Base-by-base conservation (phyloP, 2,797 vertebrate genomes). In the Pseudomugil gertrudae region DNA sequence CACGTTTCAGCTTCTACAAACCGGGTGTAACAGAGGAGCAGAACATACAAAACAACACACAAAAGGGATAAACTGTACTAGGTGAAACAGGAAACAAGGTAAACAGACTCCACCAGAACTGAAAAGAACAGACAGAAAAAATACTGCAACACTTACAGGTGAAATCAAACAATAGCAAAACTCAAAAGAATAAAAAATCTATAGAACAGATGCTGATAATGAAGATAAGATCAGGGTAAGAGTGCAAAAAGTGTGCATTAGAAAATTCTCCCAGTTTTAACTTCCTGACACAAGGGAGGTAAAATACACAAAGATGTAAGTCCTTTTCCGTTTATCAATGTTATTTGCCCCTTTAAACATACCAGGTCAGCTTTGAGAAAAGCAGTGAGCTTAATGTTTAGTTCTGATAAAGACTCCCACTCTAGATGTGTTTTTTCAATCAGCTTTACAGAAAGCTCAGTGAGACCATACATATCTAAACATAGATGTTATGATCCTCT, bases 301-400 rank as follows among this genome's bases (percentile, higher is more conserved):
- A n/a, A 45, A 45, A 45, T n/a, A 45, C n/a, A 45, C 40, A n/a
- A 45, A 45, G 40, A 45, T 45, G n/a, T 45, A 48, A 13, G 47
- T 48, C 23, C 47, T 48, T 2, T 13, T n/a, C 21, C 13, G 21
- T n/a, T 48, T 23, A 48, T 48, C 23, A 24, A 3, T 47, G 43
- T 45, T 9, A 45, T 45, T 45, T 45, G 43, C 7, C 43, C 9
- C 10, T 14, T 47, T 48, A 48, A 48, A 48, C 45, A 48, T 13
- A 48, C 21, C 40, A 9, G 19, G 40, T 45, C 40, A 23, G 45
- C 21, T 23, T 24, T 23, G 21, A 23, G 21, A 15, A 9, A n/a
- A 48, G 45, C 45, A 23, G 9, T 1, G n/a, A 10, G 45, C 45
- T 48, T 23, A 2, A 23, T 24, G 45, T 48, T 48, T 24, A 48